A percentile compares a stretch with the other conserved stretches of the same genome.
phyloP scores from a whole-genome alignment of 2,113 vertebrate species.

The Eclectus roratus region DNA sequence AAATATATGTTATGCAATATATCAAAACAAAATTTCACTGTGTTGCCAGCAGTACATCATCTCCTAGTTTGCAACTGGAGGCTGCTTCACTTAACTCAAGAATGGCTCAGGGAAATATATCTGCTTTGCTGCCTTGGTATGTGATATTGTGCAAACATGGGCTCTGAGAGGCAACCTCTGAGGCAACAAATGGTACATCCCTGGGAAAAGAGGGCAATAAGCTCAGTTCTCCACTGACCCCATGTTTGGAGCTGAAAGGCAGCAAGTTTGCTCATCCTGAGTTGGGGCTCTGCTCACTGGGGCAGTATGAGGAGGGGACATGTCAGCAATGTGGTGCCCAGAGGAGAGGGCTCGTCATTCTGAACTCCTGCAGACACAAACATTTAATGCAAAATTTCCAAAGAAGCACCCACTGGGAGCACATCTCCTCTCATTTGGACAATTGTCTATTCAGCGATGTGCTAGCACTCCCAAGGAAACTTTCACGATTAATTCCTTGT shows the following conservation, averaged over 20 bases:
- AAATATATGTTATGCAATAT: background rate
- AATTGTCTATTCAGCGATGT: background rate
- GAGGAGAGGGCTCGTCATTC: accelerated
- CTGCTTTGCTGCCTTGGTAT: background rate
- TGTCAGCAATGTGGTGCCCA: accelerated
- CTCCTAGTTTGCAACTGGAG: background rate
- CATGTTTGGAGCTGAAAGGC: background rate
- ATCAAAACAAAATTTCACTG: background rate
- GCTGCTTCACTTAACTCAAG: background rate
- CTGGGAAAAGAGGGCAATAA: background rate
- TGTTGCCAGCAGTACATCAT: background rate
- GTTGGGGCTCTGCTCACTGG: accelerated
- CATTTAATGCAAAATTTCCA: background rate
- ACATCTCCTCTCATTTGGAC: background rate
- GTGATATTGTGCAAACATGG: background rate
- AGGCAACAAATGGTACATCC: background rate
- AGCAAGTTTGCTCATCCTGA: accelerated
- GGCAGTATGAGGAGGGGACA: background rate
- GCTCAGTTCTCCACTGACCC: background rate
- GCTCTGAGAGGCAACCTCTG: accelerated
- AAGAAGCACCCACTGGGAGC: background rate
- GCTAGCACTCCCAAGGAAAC: background rate
- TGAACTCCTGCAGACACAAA: background rate
- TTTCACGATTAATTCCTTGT: background rate
- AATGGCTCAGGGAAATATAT: background rate